Base-by-base conservation (phyloP, 2,113 vertebrate genomes). In the Sebastes schlegelii region DNA sequence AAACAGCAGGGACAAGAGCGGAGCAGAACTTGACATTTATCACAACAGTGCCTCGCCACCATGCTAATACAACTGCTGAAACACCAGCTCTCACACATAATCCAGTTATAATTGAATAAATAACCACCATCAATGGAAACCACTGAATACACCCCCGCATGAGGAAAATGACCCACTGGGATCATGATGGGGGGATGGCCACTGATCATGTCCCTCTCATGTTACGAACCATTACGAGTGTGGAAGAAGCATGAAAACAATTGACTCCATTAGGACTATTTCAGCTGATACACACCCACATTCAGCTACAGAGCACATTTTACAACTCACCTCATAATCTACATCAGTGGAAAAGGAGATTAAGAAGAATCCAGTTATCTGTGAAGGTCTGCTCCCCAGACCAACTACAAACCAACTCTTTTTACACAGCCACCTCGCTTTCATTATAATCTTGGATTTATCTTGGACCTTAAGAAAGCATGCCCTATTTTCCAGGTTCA, bases 21-120 rank as follows among this genome's bases (percentile, higher is more conserved):
- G 84, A 79, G 85, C 74, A 85, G 77, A 82, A 87, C 87, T 91
- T 93, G 89, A 90, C 90, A 94, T 94, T 91, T 90, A 88, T 66
- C 84, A 89, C 83, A 86, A 83, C 71, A 77, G 75, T 40, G 61
- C 52, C 48, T 85, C 74, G 42, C 57, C 64, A 58, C 19, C 73
- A 77, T 76, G 78, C 80, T 84, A 79, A 84, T 84, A 72, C 42
- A 60, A 34, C 4, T n/a, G 23, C 60, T 58, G 48, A 69, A 92
- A 87, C 74, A 75, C 2, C 49, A 23, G 60, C 65, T 68, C 64
- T 54, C 64, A 81, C 46, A 82, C 46, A 82, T 81, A 71, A 91
- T 86, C 51, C 63, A 42, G 16, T 70, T 58, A 80, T 87, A 84
- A 91, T 79, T 89, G 86, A 87, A 86, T 83, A 87, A 88, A 88